Evolutionary conservation across 2,888 invertebrate genomes (phyloP).

Genomic region (Stenolophus ochropezus): DNA sequence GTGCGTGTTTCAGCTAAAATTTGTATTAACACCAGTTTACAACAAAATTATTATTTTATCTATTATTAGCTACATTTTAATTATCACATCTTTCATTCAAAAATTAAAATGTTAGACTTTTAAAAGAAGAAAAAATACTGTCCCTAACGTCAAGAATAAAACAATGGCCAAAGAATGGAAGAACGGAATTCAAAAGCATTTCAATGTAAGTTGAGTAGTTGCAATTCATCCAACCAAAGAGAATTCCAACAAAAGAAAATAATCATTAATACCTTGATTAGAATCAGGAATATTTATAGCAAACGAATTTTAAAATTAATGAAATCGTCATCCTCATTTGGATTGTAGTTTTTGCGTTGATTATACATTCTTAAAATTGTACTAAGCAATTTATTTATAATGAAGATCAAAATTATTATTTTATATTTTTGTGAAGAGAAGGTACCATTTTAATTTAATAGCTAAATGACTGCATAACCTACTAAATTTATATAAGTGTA

Average conservation of each 20-base stretch:
- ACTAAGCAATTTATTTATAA: no score
- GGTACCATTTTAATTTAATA: no score
- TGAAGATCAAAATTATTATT: no score
- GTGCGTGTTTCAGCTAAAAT: background rate
- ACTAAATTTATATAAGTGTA: no score
- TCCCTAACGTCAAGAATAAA: slow-evolving; percentile 11
- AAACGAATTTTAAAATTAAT: background rate
- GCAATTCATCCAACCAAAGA: slow-evolving; percentile 16
- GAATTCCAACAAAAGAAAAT: slow-evolving; percentile 15
- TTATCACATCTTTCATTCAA: background rate
- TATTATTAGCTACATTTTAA: background rate
- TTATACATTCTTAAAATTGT: no score
- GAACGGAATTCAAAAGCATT: slow-evolving; percentile 23
- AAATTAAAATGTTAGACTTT: background rate
- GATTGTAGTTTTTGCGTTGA: background rate
- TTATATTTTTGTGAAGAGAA: no score
- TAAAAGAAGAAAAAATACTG: background rate
- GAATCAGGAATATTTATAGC: background rate
- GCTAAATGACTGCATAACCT: no score
- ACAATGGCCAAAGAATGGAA: slow-evolving; percentile 20
- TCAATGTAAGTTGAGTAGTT: slow-evolving; percentile 10
- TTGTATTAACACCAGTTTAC: background rate
- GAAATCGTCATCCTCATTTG: background rate
- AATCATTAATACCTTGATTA: slow-evolving; percentile 4
- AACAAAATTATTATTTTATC: background rate